Evolutionary conservation across 2,113 vertebrate species (phyloP).

Genomic region (Myiozetetes cayanensis): DNA sequence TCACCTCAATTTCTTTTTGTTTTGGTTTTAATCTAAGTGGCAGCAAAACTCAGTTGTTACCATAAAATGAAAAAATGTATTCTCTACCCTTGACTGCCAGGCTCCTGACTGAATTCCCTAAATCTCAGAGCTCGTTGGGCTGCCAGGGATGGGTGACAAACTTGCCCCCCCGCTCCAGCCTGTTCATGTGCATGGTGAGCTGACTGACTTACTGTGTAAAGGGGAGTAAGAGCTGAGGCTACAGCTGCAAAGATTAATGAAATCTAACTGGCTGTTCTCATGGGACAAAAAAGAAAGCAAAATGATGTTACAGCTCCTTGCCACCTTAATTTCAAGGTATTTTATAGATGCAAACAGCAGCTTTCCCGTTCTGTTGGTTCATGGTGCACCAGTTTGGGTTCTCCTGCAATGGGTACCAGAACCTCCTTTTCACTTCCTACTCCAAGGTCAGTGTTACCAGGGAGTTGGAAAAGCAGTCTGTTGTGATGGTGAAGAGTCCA

Average conservation of each 20-base stretch:
- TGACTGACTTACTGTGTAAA: not conserved
- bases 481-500: not conserved
- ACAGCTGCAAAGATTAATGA: not conserved
- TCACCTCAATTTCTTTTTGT: not conserved
- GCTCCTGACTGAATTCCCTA: not conserved
- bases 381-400: not conserved
- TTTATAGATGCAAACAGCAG: not conserved
- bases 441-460: not conserved
- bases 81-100: not conserved
- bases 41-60: not conserved
- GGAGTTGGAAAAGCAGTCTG: not conserved
- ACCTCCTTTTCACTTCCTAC: not conserved
- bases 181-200: fast-evolving
- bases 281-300: not conserved
- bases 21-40: not conserved
- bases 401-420: not conserved
- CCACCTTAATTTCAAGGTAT: not conserved
- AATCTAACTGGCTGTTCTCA: not conserved
- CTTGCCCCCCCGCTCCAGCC: not conserved
- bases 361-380: not conserved
- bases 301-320: not conserved
- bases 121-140: not conserved
- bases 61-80: not conserved
- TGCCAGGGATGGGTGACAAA: not conserved
- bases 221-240: not conserved